phyloP scores from a whole-genome alignment of 1,140 invertebrate species.

The Camponotus vicinus region DNA sequence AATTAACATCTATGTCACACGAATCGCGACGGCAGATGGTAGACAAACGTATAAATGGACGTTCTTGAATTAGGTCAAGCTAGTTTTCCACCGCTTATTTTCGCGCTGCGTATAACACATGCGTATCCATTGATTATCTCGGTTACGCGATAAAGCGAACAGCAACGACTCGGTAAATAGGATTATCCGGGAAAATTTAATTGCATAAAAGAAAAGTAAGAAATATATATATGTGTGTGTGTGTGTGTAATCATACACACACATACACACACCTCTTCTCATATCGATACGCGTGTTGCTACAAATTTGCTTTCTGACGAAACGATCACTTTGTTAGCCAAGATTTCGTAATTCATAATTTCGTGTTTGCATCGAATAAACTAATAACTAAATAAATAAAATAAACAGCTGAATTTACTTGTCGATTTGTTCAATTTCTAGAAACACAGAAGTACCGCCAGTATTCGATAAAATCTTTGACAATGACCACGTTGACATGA shows the following conservation, averaged over 20 bases:
- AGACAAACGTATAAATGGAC: conserved; percentile 46
- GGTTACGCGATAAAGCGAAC: conserved; percentile 29
- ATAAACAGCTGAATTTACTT: background rate
- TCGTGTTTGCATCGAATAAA: background rate
- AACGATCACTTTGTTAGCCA: conserved; percentile 11
- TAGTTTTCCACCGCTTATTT: conserved; percentile 56
- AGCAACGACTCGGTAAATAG: conserved; percentile 1
- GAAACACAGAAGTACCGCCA: background rate
- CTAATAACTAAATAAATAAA: background rate
- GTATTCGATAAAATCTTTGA: conserved; percentile 26
- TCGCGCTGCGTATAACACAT: background rate
- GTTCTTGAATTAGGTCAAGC: conserved; percentile 49
- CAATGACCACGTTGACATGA: background rate
- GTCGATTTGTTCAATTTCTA: background rate
- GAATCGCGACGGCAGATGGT: conserved; percentile 18
- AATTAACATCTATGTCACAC: conserved; percentile 36
- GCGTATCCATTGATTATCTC: conserved; percentile 38
- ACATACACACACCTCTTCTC: background rate
- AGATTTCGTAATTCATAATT: background rate
- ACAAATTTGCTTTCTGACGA: background rate
- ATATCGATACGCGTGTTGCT: conserved; percentile 5
- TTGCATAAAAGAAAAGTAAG: conserved; percentile 19
- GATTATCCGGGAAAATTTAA: conserved; percentile 36
- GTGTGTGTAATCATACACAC: no score
- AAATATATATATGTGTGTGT: background rate